Conservation (phyloP, 2,113 vertebrate species). For the Cranoglanis bouderius region DNA sequence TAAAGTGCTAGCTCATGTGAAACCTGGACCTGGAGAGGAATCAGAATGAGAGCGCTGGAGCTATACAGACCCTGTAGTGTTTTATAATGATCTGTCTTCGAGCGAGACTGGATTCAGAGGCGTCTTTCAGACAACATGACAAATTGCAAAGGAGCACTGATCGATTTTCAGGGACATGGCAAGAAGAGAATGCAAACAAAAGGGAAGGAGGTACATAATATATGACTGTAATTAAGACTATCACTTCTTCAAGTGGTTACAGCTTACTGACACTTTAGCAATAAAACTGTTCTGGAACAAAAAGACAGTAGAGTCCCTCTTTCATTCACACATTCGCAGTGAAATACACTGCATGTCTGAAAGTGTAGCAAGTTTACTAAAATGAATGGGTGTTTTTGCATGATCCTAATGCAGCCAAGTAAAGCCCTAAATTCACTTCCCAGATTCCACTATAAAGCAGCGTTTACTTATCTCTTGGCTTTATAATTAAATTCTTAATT, state of each 20-base stretch:
- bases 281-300: not conserved
- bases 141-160: slow-evolving; percentile 10
- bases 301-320: not conserved
- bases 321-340: not conserved
- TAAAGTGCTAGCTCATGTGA: slow-evolving; percentile 35
- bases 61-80: slow-evolving; percentile 38
- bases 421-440: slow-evolving; percentile 2
- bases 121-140: slow-evolving; percentile 24
- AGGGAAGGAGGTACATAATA: not conserved
- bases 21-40: slow-evolving; percentile 42
- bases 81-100: slow-evolving; percentile 46
- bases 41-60: slow-evolving; percentile 32
- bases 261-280: slow-evolving; percentile 5
- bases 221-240: slow-evolving; percentile 9
- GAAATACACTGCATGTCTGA: slow-evolving; percentile 2
- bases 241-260: not conserved
- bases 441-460: slow-evolving; percentile 32
- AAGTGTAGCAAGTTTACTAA: not conserved
- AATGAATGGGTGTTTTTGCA: not conserved
- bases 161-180: slow-evolving; percentile 27
- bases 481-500: slow-evolving; percentile 58
- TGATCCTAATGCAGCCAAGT: slow-evolving; percentile 12
- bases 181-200: slow-evolving; percentile 5
- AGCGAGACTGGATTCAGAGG: slow-evolving; percentile 36
- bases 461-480: slow-evolving; percentile 39